Conservation (phyloP, 1,140 invertebrate genomes). For the Trialeurodes vaporariorum region DNA sequence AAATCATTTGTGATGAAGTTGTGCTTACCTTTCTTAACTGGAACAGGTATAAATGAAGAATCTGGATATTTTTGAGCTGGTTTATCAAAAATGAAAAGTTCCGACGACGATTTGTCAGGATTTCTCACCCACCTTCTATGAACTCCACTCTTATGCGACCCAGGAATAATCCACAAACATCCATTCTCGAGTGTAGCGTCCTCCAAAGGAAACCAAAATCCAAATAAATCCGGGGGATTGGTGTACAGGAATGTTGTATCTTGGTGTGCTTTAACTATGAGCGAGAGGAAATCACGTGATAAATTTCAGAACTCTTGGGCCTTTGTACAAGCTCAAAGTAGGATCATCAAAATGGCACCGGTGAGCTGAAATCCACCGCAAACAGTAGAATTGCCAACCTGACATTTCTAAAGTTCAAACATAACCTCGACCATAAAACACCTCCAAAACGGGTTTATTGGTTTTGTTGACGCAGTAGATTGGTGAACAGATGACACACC, state of each 20-base stretch:
- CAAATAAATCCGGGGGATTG: slow-evolving; percentile 52
- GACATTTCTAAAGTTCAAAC: too few species aligned
- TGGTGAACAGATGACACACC: too few species aligned
- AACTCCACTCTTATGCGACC: slow-evolving; percentile 75
- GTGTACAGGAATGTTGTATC: slow-evolving; percentile 79
- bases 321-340: too few species aligned
- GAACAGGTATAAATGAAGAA: slow-evolving; percentile 61
- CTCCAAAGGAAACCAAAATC: slow-evolving; percentile 92
- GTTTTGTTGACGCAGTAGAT: too few species aligned
- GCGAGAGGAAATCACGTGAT: too few species aligned
- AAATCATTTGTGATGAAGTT: not conserved
- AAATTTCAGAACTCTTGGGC: too few species aligned
- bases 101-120: slow-evolving; percentile 45
- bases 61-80: slow-evolving; percentile 57
- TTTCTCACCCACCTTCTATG: slow-evolving; percentile 60
- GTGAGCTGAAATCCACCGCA: too few species aligned
- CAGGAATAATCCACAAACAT: slow-evolving; percentile 82
- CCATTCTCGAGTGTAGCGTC: slow-evolving; percentile 87
- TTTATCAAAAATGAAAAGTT: slow-evolving; percentile 49
- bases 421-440: too few species aligned
- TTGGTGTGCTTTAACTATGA: slow-evolving; percentile 69
- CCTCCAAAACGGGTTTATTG: too few species aligned
- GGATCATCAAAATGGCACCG: too few species aligned
- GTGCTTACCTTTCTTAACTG: slow-evolving; percentile 62
- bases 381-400: too few species aligned